Base-by-base conservation (phyloP, 1,140 invertebrate species). In the Heliothis subflexa region DNA sequence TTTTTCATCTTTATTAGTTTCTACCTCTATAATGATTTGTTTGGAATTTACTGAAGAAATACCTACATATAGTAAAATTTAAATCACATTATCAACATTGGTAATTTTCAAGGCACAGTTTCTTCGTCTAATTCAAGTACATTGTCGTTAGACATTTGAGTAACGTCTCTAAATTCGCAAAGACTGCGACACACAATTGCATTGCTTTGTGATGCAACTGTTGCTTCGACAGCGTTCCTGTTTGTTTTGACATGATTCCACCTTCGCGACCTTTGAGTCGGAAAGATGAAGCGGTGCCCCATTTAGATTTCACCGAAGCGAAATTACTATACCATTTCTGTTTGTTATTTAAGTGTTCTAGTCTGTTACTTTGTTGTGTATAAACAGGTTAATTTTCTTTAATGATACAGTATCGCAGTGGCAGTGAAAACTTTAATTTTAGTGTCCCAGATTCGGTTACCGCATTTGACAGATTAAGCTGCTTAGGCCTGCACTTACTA, bases 211-310 rank as follows among this genome's bases (percentile, higher is more conserved):
- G 71, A 40, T 73, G 71, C 71, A 73, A 73, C 28, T 47, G 47
- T 73, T 73, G 54, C 54, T 55, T 47, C 18, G 71, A 73, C 21
- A 68, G 47, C 47, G 47, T 40, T 57, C 71, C 25, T 59, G 33
- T 72, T 68, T 72, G 50, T 59, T 73, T 73, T 73, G 71, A 73
- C 71, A 73, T 59, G 71, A 55, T 73, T 57, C 16, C 54, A 73
- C 55, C 68, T 55, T 13, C 50, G 13, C 33, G 68, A 55, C 49
- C 68, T 71, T 55, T 54, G 25, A 33, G 47, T 68, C 45, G 18
- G 40, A 49, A 25, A 50, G 64, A 68, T 49, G 33, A 11, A 50
- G 33, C 7, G 4, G 50, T 28, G 25, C 25, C 50, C 45, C 11
- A 71, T 28, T 54, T 71, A 54, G 68, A 40, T 50, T 68, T 68